Conservation (phyloP, 2,888 invertebrate species). For the Rotaria magnacalcarata region DNA sequence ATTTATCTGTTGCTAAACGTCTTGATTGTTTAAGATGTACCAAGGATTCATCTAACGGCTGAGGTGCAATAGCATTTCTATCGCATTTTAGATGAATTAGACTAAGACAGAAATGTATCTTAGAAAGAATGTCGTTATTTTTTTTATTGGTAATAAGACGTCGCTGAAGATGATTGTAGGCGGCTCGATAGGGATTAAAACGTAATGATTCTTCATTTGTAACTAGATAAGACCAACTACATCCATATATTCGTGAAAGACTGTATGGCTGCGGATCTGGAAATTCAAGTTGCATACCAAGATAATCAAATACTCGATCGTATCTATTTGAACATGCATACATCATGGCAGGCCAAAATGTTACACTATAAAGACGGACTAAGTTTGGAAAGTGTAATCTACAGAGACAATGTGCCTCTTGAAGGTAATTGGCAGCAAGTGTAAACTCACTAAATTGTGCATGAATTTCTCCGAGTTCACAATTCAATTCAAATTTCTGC, state of each 20-base stretch:
- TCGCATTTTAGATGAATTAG: neutral
- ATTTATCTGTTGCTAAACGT: neutral
- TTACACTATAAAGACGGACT: neutral
- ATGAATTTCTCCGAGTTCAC: neutral
- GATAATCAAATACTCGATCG: neutral
- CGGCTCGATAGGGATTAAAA: neutral
- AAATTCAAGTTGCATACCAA: neutral
- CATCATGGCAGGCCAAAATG: neutral
- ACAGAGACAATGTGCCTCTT: neutral
- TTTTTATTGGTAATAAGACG: neutral
- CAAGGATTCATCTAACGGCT: neutral
- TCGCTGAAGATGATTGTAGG: neutral
- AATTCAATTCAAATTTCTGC: neutral
- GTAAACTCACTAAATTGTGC: neutral
- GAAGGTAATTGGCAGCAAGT: neutral
- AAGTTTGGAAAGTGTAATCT: neutral
- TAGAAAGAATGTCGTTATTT: neutral
- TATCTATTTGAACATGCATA: neutral
- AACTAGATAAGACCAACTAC: neutral
- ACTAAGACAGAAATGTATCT: neutral
- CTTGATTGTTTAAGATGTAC: neutral
- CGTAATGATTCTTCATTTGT: conserved; percentile 3
- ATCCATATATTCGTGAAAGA: neutral
- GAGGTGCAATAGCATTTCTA: neutral
- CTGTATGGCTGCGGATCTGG: neutral